Conservation (phyloP, 2,888 invertebrate species). For the Euzetes globulus region DNA sequence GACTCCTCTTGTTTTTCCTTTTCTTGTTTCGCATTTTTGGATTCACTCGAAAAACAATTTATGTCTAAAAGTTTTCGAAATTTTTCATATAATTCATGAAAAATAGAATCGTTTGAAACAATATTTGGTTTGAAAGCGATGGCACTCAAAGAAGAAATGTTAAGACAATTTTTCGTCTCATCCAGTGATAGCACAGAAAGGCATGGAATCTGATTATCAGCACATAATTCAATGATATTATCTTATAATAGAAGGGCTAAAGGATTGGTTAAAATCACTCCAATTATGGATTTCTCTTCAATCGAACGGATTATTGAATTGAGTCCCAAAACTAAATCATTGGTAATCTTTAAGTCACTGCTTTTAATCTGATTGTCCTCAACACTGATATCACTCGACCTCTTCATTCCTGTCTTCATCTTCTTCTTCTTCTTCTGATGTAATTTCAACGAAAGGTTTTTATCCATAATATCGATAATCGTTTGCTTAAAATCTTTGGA, state of each 20-base stretch:
- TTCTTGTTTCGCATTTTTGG: not conserved
- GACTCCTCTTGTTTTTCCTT: not conserved
- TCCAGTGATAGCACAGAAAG: not conserved
- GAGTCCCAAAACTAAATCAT: constrained; percentile 16
- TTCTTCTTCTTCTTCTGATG: not conserved
- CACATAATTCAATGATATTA: not conserved
- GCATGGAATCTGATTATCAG: constrained; percentile 2
- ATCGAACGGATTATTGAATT: constrained; percentile 18
- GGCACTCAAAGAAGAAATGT: constrained; percentile 19
- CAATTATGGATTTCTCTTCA: not conserved
- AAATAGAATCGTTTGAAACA: not conserved
- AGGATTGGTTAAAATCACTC: not conserved
- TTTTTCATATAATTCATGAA: constrained; percentile 13
- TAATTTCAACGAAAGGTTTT: not conserved
- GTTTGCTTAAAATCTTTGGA: not conserved
- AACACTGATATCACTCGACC: not conserved
- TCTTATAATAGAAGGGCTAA: not conserved
- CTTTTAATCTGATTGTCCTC: not conserved
- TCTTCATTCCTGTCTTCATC: too few species aligned
- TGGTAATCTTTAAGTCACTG: not conserved
- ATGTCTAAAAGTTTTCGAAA: not conserved
- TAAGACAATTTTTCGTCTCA: not conserved
- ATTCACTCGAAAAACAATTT: not conserved
- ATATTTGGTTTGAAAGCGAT: constrained; percentile 19
- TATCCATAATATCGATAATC: not conserved